These are phyloP conservation scores for Pecten maximus DNA, from an alignment of 2,888 invertebrate genomes.

Conservation along the genomic window DNA sequence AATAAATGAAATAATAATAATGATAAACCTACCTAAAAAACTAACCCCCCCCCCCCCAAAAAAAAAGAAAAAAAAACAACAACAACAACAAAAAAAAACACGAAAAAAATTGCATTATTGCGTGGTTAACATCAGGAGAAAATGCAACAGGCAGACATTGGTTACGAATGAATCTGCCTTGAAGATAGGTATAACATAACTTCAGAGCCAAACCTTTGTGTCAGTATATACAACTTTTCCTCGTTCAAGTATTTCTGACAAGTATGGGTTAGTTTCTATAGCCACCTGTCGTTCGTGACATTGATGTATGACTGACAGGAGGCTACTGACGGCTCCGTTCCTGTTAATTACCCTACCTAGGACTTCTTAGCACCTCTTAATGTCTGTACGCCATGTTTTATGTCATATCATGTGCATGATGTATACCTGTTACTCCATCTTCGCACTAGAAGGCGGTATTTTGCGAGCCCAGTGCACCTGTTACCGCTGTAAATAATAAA, in stretches of 20 bases:
- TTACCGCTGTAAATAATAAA: neutral
- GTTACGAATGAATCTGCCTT: too few species aligned
- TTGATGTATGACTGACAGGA: neutral
- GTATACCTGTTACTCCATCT: neutral
- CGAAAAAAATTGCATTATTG: too few species aligned
- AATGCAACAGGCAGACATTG: too few species aligned
- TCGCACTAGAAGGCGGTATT: neutral
- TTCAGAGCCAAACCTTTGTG: too few species aligned
- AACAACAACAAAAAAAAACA: too few species aligned
- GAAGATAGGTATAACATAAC: too few species aligned
- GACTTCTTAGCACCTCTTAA: neutral
- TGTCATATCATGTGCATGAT: neutral
- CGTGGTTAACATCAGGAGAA: too few species aligned
- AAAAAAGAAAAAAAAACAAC: too few species aligned
- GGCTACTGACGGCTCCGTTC: neutral
- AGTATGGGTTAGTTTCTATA: neutral
- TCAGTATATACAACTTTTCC: neutral
- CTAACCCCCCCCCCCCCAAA: too few species aligned
- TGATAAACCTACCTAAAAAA: too few species aligned
- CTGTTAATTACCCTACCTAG: neutral
- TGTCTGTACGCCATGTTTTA: neutral
- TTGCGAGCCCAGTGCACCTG: neutral
- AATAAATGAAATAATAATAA: too few species aligned
- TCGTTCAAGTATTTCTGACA: neutral
- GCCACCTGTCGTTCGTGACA: neutral